Evolutionary conservation across 1,140 invertebrate genomes (phyloP).

Genomic region (Heterodera carotae): DNA sequence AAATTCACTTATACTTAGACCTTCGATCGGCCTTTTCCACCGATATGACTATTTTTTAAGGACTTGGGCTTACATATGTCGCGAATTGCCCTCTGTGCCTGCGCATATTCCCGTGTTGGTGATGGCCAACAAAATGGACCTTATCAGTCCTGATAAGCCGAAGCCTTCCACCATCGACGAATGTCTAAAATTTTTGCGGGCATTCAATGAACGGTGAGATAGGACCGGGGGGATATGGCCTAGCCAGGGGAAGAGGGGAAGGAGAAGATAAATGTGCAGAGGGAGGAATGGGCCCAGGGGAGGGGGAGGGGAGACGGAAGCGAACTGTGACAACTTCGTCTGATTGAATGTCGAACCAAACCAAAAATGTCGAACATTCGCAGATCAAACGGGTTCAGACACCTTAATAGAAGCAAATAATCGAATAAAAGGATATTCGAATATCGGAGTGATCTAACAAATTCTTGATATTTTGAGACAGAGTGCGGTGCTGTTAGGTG

Average conservation of each 20-base stretch:
- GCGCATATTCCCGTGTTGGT: conserved; percentile 84
- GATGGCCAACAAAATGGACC: conserved; percentile 90
- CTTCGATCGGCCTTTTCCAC: background rate
- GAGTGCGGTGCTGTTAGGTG: too few species aligned
- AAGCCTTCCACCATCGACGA: conserved; percentile 65
- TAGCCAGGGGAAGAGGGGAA: conserved; percentile 3
- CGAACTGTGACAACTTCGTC: too few species aligned
- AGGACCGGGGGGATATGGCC: background rate
- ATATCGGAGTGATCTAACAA: too few species aligned
- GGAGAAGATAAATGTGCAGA: conserved; percentile 22
- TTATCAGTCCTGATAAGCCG: conserved; percentile 81
- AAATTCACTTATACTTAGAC: too few species aligned
- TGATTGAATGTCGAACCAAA: too few species aligned
- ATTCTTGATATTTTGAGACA: too few species aligned
- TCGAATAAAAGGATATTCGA: too few species aligned
- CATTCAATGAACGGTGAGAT: conserved; percentile 30
- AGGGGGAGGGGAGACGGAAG: too few species aligned
- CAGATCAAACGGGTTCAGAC: too few species aligned
- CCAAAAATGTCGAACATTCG: too few species aligned
- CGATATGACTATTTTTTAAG: conserved; percentile 68
- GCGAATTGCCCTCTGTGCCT: conserved; percentile 83
- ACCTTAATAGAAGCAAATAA: too few species aligned
- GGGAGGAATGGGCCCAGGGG: conserved; percentile 29
- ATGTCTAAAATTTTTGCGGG: conserved; percentile 67
- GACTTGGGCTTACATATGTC: conserved; percentile 92